A percentile compares a stretch with the other conserved stretches of the same genome.
phyloP scores from a whole-genome alignment of 2,888 invertebrate genomes.

The Tupiocoris notatus region DNA sequence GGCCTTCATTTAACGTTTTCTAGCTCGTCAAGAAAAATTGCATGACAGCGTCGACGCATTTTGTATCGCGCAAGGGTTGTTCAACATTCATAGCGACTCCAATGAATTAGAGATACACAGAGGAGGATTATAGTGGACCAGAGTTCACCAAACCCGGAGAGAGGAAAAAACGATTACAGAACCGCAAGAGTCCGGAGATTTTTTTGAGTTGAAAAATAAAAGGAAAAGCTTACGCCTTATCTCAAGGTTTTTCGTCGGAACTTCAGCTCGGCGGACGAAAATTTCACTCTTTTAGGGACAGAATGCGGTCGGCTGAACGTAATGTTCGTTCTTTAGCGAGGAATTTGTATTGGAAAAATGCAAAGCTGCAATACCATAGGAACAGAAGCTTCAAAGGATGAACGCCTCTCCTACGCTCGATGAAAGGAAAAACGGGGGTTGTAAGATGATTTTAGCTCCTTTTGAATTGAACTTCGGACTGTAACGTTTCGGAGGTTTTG shows the following conservation, averaged over 20 bases:
- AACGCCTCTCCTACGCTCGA: too few species aligned
- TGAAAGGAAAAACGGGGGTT: too few species aligned
- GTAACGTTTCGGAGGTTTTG: too few species aligned
- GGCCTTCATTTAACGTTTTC: too few species aligned
- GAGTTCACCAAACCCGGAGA: background rate
- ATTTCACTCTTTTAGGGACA: background rate
- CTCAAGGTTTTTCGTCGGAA: background rate
- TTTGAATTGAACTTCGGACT: too few species aligned
- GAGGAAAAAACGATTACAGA: background rate
- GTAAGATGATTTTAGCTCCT: too few species aligned
- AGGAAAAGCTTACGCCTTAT: background rate
- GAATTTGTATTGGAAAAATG: background rate
- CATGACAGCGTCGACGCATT: too few species aligned
- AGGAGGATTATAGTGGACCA: background rate
- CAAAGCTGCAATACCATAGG: too few species aligned
- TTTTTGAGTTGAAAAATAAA: background rate
- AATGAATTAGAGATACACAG: background rate
- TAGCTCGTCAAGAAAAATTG: too few species aligned
- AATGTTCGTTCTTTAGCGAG: background rate
- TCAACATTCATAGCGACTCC: background rate
- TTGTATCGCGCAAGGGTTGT: background rate
- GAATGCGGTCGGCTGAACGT: background rate
- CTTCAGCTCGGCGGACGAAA: background rate
- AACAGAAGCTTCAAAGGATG: too few species aligned
- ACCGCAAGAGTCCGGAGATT: background rate